phyloP scores from a whole-genome alignment of 2,113 vertebrate species.

The Turnix velox region DNA sequence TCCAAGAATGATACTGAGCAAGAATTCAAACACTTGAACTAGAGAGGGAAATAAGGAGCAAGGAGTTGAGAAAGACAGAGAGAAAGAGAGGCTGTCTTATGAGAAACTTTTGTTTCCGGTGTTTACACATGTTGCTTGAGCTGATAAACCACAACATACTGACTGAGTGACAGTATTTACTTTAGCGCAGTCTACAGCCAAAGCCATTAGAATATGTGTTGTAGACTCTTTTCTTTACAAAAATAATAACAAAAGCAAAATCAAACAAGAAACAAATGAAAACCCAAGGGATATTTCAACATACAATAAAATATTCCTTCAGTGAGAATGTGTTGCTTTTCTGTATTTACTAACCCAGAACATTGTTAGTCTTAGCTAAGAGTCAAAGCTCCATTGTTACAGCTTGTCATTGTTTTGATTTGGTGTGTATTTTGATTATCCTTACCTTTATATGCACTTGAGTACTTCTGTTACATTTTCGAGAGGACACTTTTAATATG shows the following conservation, averaged over 20 bases:
- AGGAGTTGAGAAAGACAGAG: slow-evolving; percentile 38
- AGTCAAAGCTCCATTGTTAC: slow-evolving; percentile 59
- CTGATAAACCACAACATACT: slow-evolving; percentile 77
- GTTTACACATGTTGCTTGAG: slow-evolving; percentile 77
- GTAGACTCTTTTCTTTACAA: slow-evolving; percentile 36
- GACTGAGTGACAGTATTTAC: slow-evolving; percentile 73
- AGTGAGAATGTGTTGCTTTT: slow-evolving; percentile 76
- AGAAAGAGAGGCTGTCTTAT: slow-evolving; percentile 44
- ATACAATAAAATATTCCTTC: slow-evolving; percentile 53
- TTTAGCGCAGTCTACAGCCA: slow-evolving; percentile 69
- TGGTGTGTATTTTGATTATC: slow-evolving; percentile 61
- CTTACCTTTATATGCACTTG: slow-evolving; percentile 61
- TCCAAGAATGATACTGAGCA: slow-evolving; percentile 24
- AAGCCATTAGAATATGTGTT: slow-evolving; percentile 61
- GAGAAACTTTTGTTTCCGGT: slow-evolving; percentile 68
- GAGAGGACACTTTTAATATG: slow-evolving; percentile 66
- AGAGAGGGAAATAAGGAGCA: slow-evolving; percentile 40
- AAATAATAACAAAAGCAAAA: not conserved
- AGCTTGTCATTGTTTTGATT: slow-evolving; percentile 56
- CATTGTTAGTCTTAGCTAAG: slow-evolving; percentile 52
- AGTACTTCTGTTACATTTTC: slow-evolving; percentile 66
- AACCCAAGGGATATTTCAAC: slow-evolving; percentile 50
- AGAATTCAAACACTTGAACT: not conserved
- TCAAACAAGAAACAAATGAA: not conserved
- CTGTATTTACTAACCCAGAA: slow-evolving; percentile 67